Percentiles rank a stretch among this genome's conserved stretches.
Conservation (phyloP, 2,888 invertebrate species). For the Synanthedon formicaeformis region DNA sequence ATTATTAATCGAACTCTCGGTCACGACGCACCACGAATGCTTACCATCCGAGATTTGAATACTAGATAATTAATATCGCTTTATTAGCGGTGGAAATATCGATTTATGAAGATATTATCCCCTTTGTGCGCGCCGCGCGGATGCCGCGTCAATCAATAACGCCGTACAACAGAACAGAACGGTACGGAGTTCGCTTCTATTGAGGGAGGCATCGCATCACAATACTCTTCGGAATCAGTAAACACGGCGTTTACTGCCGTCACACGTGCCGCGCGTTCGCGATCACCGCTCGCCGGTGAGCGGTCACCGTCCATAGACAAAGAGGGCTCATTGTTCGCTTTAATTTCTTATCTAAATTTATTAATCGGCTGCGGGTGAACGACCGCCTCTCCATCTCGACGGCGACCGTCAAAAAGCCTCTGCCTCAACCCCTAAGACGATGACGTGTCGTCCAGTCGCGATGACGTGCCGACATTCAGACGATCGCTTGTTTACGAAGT, state of each 20-base stretch:
- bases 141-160: slow-evolving; percentile 24
- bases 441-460: too few relatives aligned
- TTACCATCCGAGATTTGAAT: slow-evolving; percentile 61
- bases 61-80: slow-evolving; percentile 70
- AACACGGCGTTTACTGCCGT: slow-evolving; percentile 2
- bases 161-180: slow-evolving; percentile 9
- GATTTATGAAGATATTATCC: slow-evolving; percentile 61
- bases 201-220: too few relatives aligned
- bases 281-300: not conserved
- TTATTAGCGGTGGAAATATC: slow-evolving; percentile 63
- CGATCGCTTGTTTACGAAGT: too few relatives aligned
- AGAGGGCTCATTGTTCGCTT: slow-evolving; percentile 29
- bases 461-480: too few relatives aligned
- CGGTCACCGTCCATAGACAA: slow-evolving; percentile 13
- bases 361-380: slow-evolving; percentile 29
- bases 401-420: not conserved
- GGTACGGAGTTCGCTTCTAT: too few relatives aligned
- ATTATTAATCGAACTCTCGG: slow-evolving; percentile 18
- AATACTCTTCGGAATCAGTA: not conserved
- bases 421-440: too few relatives aligned
- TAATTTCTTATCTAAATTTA: slow-evolving; percentile 52
- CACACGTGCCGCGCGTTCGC: slow-evolving; percentile 1
- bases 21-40: slow-evolving; percentile 53
- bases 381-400: slow-evolving; percentile 5
- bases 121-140: slow-evolving; percentile 43